phyloP scores from a whole-genome alignment of 2,888 invertebrate genomes.

The Helicoverpa assulta region DNA sequence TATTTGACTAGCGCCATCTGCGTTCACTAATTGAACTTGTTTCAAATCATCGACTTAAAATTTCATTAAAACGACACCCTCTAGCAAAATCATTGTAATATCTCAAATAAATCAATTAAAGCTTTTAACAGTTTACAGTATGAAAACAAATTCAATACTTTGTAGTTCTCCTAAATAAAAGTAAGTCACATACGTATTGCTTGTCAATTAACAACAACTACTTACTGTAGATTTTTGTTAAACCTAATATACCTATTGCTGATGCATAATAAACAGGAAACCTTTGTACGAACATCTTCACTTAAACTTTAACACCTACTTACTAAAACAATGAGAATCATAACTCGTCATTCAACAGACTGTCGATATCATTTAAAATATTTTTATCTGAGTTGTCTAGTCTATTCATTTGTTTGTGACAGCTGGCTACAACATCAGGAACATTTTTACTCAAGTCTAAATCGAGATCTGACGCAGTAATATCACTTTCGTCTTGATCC shows the following conservation, averaged over 20 bases:
- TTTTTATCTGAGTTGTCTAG: conserved; percentile 68
- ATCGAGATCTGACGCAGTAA: conserved; percentile 72
- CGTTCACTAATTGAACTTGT: background rate
- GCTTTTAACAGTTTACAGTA: conserved; percentile 60
- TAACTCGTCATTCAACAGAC: conserved; percentile 78
- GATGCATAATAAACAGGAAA: conserved; percentile 36
- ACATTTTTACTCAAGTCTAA: conserved; percentile 79
- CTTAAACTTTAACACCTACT: conserved; percentile 38
- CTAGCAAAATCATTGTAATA: conserved; percentile 56
- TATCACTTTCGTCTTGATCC: conserved; percentile 76
- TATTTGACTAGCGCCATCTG: conserved; percentile 51
- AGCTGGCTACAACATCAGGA: conserved; percentile 86
- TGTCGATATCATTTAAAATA: conserved; percentile 77
- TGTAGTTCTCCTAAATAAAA: conserved; percentile 26
- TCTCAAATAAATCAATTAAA: conserved; percentile 62
- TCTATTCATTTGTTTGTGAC: conserved; percentile 73
- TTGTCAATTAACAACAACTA: conserved; percentile 25
- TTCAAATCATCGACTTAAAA: background rate
- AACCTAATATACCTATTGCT: conserved; percentile 36
- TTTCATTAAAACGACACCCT: conserved; percentile 45
- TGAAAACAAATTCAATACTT: conserved; percentile 30
- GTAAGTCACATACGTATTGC: conserved; percentile 48
- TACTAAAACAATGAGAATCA: conserved; percentile 67
- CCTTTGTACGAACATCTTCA: conserved; percentile 49
- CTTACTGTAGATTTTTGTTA: conserved; percentile 30